Conservation (phyloP, 2,888 invertebrate genomes). For the Marasmarcha lunaedactyla region DNA sequence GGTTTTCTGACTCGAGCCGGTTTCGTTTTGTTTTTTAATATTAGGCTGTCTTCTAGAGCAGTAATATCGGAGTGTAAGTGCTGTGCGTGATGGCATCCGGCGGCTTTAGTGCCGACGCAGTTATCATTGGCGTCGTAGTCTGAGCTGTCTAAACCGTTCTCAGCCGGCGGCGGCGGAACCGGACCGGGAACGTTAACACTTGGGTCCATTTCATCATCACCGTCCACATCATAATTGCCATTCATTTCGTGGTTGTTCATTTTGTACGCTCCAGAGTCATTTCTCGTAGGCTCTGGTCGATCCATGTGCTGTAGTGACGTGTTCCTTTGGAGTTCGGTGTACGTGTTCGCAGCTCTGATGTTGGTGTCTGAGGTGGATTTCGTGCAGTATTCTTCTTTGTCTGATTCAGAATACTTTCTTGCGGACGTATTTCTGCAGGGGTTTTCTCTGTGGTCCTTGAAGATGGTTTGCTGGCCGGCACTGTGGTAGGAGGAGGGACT, state of each 20-base stretch:
- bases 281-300: constrained; percentile 27
- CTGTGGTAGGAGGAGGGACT: constrained; percentile 21
- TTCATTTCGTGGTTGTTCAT: constrained; percentile 40
- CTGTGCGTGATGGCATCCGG: constrained; percentile 24
- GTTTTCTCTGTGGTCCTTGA: constrained; percentile 13
- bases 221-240: constrained; percentile 49
- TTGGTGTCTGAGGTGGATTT: constrained; percentile 42
- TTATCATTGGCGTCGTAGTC: constrained; percentile 54
- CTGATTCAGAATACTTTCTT: constrained; percentile 50
- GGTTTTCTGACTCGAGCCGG: constrained; percentile 46
- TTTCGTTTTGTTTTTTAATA: constrained; percentile 17
- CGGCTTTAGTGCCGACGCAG: constrained; percentile 24
- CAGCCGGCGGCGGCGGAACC: constrained; percentile 33
- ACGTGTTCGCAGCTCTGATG: neutral
- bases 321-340: constrained; percentile 41
- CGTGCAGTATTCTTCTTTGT: constrained; percentile 52
- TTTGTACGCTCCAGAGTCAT: constrained; percentile 29
- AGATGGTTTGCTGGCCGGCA: constrained; percentile 9
- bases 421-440: constrained; percentile 20
- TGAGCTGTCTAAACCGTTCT: constrained; percentile 49
- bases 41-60: constrained; percentile 39
- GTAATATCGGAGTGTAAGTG: constrained; percentile 47
- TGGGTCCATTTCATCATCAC: constrained; percentile 30
- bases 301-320: constrained; percentile 58
- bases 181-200: constrained; percentile 18